Conservation (phyloP, 2,888 invertebrate genomes). For the Patella depressa region DNA sequence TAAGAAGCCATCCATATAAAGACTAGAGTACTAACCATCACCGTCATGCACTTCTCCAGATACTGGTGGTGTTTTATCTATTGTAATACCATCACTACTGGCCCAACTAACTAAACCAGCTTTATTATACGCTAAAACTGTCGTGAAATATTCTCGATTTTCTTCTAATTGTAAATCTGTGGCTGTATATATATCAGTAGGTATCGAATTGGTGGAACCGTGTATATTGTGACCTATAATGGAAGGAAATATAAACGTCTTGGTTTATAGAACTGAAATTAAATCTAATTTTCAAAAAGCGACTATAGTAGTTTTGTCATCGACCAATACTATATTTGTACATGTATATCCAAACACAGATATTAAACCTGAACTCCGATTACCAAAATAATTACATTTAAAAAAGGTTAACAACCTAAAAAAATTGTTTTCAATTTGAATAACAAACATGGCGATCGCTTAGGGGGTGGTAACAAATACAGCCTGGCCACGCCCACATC, state of each 20-base stretch:
- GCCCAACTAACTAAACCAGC: slow-evolving; percentile 21
- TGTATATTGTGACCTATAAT: no score
- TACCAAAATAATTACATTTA: no score
- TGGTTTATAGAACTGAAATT: not conserved
- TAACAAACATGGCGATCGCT: no score
- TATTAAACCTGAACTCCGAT: not conserved
- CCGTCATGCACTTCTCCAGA: slow-evolving; percentile 27
- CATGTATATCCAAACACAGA: not conserved
- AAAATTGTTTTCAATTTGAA: no score
- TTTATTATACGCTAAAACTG: slow-evolving; percentile 14
- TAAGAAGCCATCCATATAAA: no score
- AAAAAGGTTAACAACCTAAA: no score
- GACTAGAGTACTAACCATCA: slow-evolving; percentile 14
- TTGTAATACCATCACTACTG: slow-evolving; percentile 25
- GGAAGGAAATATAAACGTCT: not conserved
- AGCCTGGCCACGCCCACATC: no score
- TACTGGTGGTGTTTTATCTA: slow-evolving; percentile 20
- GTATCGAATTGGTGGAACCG: not conserved
- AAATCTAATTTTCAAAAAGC: no score
- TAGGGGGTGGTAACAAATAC: no score
- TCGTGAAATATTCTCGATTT: slow-evolving; percentile 16
- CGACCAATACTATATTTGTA: not conserved
- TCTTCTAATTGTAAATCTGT: not conserved
- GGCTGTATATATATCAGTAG: not conserved
- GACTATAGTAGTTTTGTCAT: no score